Conservation (phyloP, 2,113 vertebrate genomes). For the Campylomormyrus numenius region DNA sequence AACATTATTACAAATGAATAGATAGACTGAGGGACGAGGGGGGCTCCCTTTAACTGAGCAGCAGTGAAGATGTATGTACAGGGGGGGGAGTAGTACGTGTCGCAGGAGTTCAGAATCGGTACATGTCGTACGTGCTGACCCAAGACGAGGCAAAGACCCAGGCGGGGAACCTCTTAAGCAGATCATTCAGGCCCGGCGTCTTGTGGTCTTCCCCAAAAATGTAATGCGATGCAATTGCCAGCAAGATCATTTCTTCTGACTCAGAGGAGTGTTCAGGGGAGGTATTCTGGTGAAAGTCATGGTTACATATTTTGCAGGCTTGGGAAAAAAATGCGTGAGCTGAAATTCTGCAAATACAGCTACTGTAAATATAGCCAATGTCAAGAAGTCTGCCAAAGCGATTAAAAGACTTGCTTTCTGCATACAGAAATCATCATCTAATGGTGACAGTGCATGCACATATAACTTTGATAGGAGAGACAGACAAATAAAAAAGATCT, state of each 20-base stretch:
- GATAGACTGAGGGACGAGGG: constrained; percentile 50
- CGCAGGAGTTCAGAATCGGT: constrained; percentile 54
- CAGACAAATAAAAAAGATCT: background rate
- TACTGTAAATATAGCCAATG: background rate
- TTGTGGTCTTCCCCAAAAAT: constrained; percentile 75
- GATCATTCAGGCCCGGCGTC: constrained; percentile 64
- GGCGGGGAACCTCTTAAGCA: constrained; percentile 70
- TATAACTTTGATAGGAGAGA: background rate
- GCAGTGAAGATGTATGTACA: constrained; percentile 6
- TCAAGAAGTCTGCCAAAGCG: background rate
- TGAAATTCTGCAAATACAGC: background rate
- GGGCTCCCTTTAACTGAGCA: constrained; percentile 43
- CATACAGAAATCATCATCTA: background rate
- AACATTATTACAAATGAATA: constrained; percentile 32
- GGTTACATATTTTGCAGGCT: background rate
- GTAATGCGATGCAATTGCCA: constrained; percentile 83
- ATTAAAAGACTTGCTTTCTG: background rate
- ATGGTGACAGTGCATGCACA: background rate
- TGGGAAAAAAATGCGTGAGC: background rate
- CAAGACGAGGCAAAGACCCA: constrained; percentile 86
- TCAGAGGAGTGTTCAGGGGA: constrained; percentile 55
- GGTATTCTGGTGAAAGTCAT: constrained; percentile 42
- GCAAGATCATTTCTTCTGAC: constrained; percentile 69
- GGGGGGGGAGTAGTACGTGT: constrained; percentile 17
- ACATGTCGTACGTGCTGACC: constrained; percentile 88